A percentile compares a stretch with the other conserved stretches of the same genome.
These are phyloP conservation scores for Gambusia holbrooki DNA, from an alignment of 2,113 vertebrate genomes.

Conservation along the genomic window DNA sequence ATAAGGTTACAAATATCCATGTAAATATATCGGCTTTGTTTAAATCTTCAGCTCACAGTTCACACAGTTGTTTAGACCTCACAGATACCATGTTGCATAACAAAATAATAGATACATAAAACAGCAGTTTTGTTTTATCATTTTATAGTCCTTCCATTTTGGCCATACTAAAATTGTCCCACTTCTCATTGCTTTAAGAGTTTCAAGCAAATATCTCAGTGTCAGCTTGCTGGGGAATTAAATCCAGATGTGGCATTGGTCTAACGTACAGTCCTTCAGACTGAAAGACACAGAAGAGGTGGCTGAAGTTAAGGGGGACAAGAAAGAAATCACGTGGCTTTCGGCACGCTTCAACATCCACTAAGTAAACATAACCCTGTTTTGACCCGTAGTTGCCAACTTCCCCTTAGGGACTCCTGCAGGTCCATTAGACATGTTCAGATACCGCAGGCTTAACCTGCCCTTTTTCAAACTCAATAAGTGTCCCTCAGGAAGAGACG, in stretches of 20 bases:
- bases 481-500: constrained; percentile 49
- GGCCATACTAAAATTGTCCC: constrained; percentile 47
- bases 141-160: constrained; percentile 55
- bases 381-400: constrained; percentile 58
- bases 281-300: constrained; percentile 22
- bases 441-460: constrained; percentile 66
- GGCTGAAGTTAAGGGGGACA: constrained; percentile 26
- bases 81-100: constrained; percentile 31
- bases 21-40: constrained; percentile 74
- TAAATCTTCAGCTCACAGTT: constrained; percentile 53
- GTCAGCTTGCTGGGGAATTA: constrained; percentile 45
- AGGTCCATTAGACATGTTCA: constrained; percentile 72
- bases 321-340: constrained; percentile 55
- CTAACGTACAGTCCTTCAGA: constrained; percentile 38
- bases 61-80: constrained; percentile 43
- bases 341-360: constrained; percentile 71
- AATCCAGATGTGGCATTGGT: constrained; percentile 73
- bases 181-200: constrained; percentile 36
- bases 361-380: constrained; percentile 76
- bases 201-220: constrained; percentile 41
- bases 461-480: constrained; percentile 78
- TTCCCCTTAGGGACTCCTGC: constrained; percentile 55
- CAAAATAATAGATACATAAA: constrained; percentile 54
- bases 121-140: constrained; percentile 46
- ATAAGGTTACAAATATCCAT: constrained; percentile 59